phyloP scores from a whole-genome alignment of 2,888 invertebrate species.

The Lycia hirtaria region DNA sequence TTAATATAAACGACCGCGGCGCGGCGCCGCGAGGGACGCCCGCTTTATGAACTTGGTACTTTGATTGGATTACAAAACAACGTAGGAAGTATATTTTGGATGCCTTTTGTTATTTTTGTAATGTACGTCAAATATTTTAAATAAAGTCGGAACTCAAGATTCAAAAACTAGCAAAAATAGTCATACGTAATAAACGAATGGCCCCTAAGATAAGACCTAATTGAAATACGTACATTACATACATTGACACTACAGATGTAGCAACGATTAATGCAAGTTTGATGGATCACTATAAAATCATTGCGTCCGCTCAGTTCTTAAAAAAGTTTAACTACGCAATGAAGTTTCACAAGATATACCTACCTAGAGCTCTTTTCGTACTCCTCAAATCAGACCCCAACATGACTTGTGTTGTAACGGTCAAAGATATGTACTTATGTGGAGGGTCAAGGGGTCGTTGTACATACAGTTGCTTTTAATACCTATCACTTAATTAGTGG shows the following conservation, averaged over 20 bases:
- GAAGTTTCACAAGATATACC: constrained; percentile 10
- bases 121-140: neutral
- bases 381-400: constrained; percentile 16
- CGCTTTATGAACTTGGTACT: constrained; percentile 14
- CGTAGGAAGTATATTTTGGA: constrained; percentile 8
- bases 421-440: constrained; percentile 18
- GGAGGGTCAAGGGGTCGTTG: constrained; percentile 11
- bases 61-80: constrained; percentile 28
- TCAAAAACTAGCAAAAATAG: neutral
- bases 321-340: constrained; percentile 11
- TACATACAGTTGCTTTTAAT: neutral
- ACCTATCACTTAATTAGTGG: constrained; percentile 7
- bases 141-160: neutral
- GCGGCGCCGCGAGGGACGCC: constrained; percentile 29
- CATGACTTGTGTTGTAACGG: constrained; percentile 34
- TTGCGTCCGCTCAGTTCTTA: neutral
- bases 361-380: neutral
- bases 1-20: constrained; percentile 26
- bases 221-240: neutral
- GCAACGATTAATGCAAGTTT: constrained; percentile 5
- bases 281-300: constrained; percentile 12
- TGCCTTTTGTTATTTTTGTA: neutral
- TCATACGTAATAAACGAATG: neutral
- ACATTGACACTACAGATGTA: neutral
- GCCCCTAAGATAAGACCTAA: neutral